Evolutionary conservation across 2,888 invertebrate genomes (phyloP).

Genomic region (Lasius platythorax): DNA sequence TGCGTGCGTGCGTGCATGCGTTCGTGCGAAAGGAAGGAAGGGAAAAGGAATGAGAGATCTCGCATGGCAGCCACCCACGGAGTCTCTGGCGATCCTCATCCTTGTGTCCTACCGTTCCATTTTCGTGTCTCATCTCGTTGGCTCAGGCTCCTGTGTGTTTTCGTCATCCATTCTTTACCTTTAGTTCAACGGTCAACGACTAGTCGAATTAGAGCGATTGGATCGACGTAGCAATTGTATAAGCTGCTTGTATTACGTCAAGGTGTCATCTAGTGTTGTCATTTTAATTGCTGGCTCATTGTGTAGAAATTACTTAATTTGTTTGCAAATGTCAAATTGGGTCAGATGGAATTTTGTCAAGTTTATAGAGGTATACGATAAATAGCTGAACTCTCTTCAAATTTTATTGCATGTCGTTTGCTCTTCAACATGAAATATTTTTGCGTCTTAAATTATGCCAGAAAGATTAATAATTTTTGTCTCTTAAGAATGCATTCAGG

Average conservation of each 20-base stretch:
- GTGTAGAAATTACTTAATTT: not conserved
- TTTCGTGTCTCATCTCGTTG: slow-evolving; percentile 38
- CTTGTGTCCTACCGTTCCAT: slow-evolving; percentile 37
- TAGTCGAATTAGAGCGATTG: not conserved
- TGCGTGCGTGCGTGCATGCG: not conserved
- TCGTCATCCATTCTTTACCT: slow-evolving; percentile 62
- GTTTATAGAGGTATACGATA: not conserved
- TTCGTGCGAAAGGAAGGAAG: slow-evolving; percentile 44
- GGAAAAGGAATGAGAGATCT: slow-evolving; percentile 66
- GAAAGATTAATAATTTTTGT: slow-evolving; percentile 3
- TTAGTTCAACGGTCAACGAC: not conserved
- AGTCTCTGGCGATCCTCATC: slow-evolving; percentile 43
- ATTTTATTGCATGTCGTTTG: not conserved
- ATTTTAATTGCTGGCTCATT: not conserved
- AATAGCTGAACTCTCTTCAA: not conserved
- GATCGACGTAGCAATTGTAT: not conserved
- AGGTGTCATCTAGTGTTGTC: not conserved
- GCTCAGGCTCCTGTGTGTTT: not conserved
- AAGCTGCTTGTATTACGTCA: not conserved
- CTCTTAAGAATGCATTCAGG: not conserved
- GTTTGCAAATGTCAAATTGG: not conserved
- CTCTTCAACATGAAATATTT: not conserved
- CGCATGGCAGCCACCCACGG: slow-evolving; percentile 71
- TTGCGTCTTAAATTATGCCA: not conserved
- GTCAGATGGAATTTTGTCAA: not conserved